Evolutionary conservation across 2,113 vertebrate species (phyloP).

Genomic region (Corythornis madagascariensis): DNA sequence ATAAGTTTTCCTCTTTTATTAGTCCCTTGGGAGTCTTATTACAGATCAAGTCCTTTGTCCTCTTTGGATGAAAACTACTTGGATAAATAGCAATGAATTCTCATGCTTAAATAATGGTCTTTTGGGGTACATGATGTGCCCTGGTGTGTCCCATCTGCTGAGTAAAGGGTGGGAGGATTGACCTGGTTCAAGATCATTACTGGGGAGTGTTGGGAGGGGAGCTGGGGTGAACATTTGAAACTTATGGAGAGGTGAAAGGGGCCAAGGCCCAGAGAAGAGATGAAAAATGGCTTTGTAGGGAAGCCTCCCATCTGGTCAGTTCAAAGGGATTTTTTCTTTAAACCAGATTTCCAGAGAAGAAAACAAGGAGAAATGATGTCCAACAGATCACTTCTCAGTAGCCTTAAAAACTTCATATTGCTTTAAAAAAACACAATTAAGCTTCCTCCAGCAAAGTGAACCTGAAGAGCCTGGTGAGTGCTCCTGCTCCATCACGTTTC

Average conservation of each 20-base stretch:
- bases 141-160: background rate
- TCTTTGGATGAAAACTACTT: slow-evolving; percentile 33
- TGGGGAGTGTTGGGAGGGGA: background rate
- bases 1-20: background rate
- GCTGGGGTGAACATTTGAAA: background rate
- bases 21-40: slow-evolving; percentile 2
- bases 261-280: background rate
- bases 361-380: background rate
- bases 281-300: background rate
- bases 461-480: background rate
- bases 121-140: background rate
- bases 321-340: background rate
- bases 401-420: background rate
- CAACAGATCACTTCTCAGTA: background rate
- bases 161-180: background rate
- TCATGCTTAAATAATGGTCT: background rate
- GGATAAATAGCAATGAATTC: background rate
- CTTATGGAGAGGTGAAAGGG: background rate
- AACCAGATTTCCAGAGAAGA: background rate
- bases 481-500: background rate
- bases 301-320: background rate
- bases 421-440: background rate
- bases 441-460: background rate
- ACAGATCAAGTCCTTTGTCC: background rate
- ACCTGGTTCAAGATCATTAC: background rate